Percentiles rank a stretch among this genome's conserved stretches.
Evolutionary conservation across 2,113 vertebrate genomes (phyloP).

Genomic region (Gila orcuttii): DNA sequence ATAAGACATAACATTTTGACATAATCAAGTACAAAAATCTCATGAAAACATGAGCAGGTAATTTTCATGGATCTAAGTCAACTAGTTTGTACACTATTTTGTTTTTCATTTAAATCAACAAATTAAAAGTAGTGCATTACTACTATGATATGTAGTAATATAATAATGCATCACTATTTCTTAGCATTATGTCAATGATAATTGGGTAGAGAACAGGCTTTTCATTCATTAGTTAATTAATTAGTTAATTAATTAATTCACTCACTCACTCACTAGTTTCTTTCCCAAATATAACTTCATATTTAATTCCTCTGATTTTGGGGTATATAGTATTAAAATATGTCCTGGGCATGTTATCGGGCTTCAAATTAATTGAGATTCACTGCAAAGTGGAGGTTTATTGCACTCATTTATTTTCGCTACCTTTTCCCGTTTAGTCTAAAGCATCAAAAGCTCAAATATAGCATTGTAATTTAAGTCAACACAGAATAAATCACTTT

Average conservation of each 20-base stretch:
- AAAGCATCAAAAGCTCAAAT: conserved; percentile 57
- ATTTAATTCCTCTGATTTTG: background rate
- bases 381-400: background rate
- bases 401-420: background rate
- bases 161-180: too few species aligned
- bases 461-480: conserved; percentile 70
- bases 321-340: background rate
- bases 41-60: background rate
- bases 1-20: background rate
- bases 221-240: too few species aligned
- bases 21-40: background rate
- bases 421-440: background rate
- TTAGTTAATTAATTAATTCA: too few species aligned
- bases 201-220: background rate
- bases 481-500: conserved; percentile 81
- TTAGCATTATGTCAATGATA: background rate
- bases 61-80: background rate
- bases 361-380: background rate
- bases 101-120: too few species aligned
- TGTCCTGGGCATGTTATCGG: background rate
- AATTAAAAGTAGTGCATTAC: too few species aligned
- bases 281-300: too few species aligned
- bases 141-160: too few species aligned
- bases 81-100: background rate
- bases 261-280: too few species aligned